Base-by-base conservation (phyloP, 2,113 vertebrate species). In the Microcebus jonahi region DNA sequence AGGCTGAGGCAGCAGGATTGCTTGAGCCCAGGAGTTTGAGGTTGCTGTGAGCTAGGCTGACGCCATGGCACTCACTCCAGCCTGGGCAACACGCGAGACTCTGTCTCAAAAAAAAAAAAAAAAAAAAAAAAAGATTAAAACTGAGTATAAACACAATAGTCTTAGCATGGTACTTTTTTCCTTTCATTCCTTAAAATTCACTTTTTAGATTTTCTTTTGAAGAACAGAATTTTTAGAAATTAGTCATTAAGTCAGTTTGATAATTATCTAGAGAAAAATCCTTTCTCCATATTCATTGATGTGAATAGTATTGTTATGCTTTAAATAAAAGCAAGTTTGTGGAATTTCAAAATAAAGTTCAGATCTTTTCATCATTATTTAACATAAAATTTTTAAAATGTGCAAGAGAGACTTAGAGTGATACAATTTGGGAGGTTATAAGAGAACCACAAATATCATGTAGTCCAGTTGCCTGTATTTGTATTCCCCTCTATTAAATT, bases 271-370 rank as follows among this genome's bases (percentile, higher is more conserved):
- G 79, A 94, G 87, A 80, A 95, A 63, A 80, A 36, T 50, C 11
- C 10, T 80, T 84, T 57, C 31, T 93, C 15, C 39, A 10, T 92
- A 23, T 36, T 94, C 63, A 42, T 55, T 92, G 18, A 10, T 87
- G 20, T 80, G 7, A 88, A 59, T 77, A 67, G 10, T 17, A 34
- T 25, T 80, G 2, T 76, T 84, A 29, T 84, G 21, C 4, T 57
- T 89, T 90, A 65, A 70, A 63, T 79, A 27, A 88, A 91, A 96
- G 34, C 14, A 90, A 68, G 4, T 65, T 73, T 68, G 31, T 63
- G 9, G 20, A 67, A 89, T 95, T 95, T 91, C 15, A 68, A 93
- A 65, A 75, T 70, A 82, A 65, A 94, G 65, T 50, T 80, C 42
- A 88, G 42, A 86, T 86, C 4, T 77, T 91, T 90, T 79, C 13